Evolutionary conservation across 2,888 invertebrate species (phyloP).

Genomic region (Phengaris alcon): DNA sequence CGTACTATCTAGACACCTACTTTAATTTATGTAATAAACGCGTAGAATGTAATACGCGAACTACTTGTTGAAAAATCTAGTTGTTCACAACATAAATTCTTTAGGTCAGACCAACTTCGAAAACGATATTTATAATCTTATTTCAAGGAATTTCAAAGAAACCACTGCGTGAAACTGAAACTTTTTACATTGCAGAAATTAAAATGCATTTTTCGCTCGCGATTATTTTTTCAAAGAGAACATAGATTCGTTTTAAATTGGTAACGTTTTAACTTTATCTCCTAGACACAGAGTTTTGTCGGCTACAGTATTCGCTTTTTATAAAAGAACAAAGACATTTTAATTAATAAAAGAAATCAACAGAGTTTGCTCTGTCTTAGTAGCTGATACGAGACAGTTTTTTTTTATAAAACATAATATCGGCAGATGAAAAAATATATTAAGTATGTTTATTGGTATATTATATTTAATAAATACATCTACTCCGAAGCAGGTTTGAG

Average conservation of each 20-base stretch:
- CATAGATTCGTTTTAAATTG: constrained; percentile 14
- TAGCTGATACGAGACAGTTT: neutral
- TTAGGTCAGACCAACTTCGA: neutral
- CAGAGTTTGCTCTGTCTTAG: neutral
- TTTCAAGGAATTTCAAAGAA: neutral
- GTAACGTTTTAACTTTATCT: constrained; percentile 18
- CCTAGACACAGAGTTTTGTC: constrained; percentile 1
- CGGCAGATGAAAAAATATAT: neutral
- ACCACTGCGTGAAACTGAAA: neutral
- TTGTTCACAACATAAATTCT: neutral
- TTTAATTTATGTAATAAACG: too few relatives aligned
- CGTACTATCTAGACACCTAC: too few relatives aligned
- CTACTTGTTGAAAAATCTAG: neutral
- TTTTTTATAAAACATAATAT: neutral
- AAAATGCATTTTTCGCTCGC: constrained; percentile 8
- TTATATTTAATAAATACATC: neutral
- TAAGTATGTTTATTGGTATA: too few relatives aligned
- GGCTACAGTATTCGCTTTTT: neutral
- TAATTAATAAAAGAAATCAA: constrained; percentile 14
- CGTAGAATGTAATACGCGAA: neutral
- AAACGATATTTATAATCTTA: neutral
- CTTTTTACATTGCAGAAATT: constrained; percentile 13
- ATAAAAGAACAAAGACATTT: neutral
- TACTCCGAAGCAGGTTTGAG: too few relatives aligned
- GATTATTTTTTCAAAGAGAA: constrained; percentile 12